Percentiles rank a stretch among this genome's conserved stretches.
Conservation (phyloP, 2,797 vertebrate species). For the Myripristis murdjan region DNA sequence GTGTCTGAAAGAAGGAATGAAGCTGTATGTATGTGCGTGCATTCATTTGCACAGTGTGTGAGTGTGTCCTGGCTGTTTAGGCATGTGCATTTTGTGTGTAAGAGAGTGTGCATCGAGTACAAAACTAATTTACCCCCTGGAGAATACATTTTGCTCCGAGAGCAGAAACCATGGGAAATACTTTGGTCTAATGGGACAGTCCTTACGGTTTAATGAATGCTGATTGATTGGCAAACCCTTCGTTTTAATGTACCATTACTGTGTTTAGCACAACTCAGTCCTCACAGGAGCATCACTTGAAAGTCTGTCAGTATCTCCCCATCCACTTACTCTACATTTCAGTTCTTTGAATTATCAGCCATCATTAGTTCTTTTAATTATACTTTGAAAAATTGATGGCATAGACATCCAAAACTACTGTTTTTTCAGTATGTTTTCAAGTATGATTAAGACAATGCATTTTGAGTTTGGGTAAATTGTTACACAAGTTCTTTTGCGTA, state of each 20-base stretch:
- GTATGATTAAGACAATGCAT: too few species aligned
- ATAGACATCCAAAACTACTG: neutral
- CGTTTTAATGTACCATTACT: slow-evolving; percentile 59
- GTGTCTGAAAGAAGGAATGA: slow-evolving; percentile 6
- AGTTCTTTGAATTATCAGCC: slow-evolving; percentile 14
- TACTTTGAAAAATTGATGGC: slow-evolving; percentile 24
- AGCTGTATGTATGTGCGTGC: too few species aligned
- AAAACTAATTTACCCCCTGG: slow-evolving; percentile 67
- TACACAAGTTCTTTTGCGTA: too few species aligned
- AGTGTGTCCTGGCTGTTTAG: slow-evolving; percentile 6
- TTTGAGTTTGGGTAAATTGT: too few species aligned
- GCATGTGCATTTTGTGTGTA: slow-evolving; percentile 3
- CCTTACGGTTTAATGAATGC: slow-evolving; percentile 64
- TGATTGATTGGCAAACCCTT: slow-evolving; percentile 64
- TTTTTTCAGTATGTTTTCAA: neutral
- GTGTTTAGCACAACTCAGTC: slow-evolving; percentile 41
- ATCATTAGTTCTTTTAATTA: neutral
- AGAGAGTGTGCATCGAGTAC: slow-evolving; percentile 4
- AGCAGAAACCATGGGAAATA: slow-evolving; percentile 44
- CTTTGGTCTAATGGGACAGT: slow-evolving; percentile 61
- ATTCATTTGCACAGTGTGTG: neutral
- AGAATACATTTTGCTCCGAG: slow-evolving; percentile 60
- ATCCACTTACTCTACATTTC: slow-evolving; percentile 11
- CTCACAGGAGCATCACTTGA: slow-evolving; percentile 42
- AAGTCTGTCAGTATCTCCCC: slow-evolving; percentile 16